These are phyloP conservation scores for Clostera curtula DNA, from an alignment of 2,888 invertebrate species.

Conservation along the genomic window DNA sequence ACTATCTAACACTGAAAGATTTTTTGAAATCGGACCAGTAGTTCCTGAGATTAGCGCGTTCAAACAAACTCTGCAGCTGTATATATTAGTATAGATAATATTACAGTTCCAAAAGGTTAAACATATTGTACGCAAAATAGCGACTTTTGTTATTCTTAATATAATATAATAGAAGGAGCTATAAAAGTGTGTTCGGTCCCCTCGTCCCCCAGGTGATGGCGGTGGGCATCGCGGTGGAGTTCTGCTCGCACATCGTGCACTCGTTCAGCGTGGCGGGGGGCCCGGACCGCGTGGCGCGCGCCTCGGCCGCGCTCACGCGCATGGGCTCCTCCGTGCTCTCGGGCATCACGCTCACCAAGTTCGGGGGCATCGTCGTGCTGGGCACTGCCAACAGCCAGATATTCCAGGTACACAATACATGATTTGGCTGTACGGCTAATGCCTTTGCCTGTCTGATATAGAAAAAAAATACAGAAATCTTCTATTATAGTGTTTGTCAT, in stretches of 20 bases:
- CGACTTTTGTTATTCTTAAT: too few species aligned
- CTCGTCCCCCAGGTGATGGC: constrained; percentile 85
- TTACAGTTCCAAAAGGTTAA: too few species aligned
- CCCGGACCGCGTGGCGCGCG: constrained; percentile 82
- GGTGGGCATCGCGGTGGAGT: constrained; percentile 98
- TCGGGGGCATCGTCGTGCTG: constrained; percentile 96
- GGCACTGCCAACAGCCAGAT: constrained; percentile 98
- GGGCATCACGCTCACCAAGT: constrained; percentile 98
- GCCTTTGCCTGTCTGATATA: too few species aligned
- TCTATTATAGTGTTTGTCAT: too few species aligned
- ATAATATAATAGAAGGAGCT: background rate
- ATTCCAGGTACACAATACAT: constrained; percentile 83
- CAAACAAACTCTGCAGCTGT: too few species aligned
- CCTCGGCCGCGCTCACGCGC: constrained; percentile 87
- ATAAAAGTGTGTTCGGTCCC: background rate
- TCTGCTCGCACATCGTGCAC: constrained; percentile 97
- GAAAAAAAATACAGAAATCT: too few species aligned
- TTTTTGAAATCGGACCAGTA: too few species aligned
- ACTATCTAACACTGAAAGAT: too few species aligned
- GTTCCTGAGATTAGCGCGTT: too few species aligned
- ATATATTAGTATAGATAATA: too few species aligned
- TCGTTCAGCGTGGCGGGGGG: constrained; percentile 89
- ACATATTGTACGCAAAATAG: too few species aligned
- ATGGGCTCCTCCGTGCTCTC: constrained; percentile 98
- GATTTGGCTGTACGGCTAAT: too few species aligned